A percentile compares a stretch with the other conserved stretches of the same genome.
Conservation (phyloP, 2,797 vertebrate genomes). For the Anas flavirostris region DNA sequence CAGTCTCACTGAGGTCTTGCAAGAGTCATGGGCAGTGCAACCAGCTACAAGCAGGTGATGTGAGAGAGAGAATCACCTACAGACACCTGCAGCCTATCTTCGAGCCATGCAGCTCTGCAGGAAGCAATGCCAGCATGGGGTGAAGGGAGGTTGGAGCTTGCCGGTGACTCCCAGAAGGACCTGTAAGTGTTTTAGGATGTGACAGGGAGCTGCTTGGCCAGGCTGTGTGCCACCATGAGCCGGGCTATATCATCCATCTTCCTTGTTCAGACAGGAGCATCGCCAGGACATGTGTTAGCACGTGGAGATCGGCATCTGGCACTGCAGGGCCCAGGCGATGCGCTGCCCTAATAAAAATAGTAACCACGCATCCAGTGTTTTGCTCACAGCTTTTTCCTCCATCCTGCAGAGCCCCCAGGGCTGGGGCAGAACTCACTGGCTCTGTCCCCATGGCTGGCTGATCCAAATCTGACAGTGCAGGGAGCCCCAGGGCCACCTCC, state of each 20-base stretch:
- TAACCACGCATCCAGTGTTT: not conserved
- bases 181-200: not conserved
- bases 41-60: fast-evolving
- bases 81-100: not conserved
- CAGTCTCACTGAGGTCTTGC: not conserved
- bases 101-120: fast-evolving
- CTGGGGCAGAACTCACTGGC: not conserved
- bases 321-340: not conserved
- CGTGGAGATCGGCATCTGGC: slow-evolving; percentile 15
- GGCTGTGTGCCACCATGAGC: not conserved
- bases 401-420: not conserved
- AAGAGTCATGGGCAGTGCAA: not conserved
- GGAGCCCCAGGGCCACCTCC: not conserved
- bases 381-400: not conserved
- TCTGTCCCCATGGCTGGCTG: not conserved
- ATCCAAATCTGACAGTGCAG: not conserved
- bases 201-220: not conserved
- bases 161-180: not conserved
- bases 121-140: not conserved
- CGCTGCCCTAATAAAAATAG: not conserved
- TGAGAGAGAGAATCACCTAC: not conserved
- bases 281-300: not conserved
- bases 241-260: not conserved
- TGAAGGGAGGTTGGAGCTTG: not conserved
- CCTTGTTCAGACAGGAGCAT: slow-evolving; percentile 1